phyloP scores from a whole-genome alignment of 2,888 invertebrate genomes.

The Eueremaeus valkanovi region DNA sequence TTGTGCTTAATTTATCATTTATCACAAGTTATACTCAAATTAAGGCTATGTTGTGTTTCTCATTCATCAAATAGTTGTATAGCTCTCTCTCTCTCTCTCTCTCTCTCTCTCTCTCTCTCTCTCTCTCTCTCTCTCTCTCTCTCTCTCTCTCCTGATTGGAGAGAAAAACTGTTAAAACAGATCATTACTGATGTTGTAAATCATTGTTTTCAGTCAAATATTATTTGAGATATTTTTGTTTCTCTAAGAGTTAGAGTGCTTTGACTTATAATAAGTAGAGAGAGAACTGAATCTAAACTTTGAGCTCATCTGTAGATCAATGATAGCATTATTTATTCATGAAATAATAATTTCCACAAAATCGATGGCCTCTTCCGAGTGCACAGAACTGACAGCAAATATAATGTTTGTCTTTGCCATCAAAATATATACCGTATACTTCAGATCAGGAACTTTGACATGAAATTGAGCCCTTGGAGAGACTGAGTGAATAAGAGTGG shows the following conservation, averaged over 20 bases:
- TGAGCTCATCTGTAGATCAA: neutral
- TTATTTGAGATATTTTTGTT: neutral
- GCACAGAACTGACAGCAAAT: constrained; percentile 3
- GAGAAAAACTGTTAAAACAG: neutral
- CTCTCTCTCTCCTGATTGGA: neutral
- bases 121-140: neutral
- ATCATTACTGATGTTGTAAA: constrained; percentile 14
- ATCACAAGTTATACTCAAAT: neutral
- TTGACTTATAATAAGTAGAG: neutral
- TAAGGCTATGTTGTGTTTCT: neutral
- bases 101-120: neutral
- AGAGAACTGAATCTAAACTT: neutral
- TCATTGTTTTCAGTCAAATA: neutral
- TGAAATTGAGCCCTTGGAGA: constrained; percentile 6
- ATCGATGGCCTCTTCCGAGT: neutral
- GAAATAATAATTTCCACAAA: neutral
- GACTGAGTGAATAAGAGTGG: neutral
- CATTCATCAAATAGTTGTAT: neutral
- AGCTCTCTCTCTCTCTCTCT: neutral
- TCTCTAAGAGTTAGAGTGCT: neutral
- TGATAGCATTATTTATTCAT: constrained; percentile 11
- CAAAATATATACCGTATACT: neutral
- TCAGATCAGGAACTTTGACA: constrained; percentile 12
- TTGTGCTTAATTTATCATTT: neutral
- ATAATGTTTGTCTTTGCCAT: neutral